phyloP scores from a whole-genome alignment of 2,113 vertebrate species.

The Cisticola juncidis region DNA sequence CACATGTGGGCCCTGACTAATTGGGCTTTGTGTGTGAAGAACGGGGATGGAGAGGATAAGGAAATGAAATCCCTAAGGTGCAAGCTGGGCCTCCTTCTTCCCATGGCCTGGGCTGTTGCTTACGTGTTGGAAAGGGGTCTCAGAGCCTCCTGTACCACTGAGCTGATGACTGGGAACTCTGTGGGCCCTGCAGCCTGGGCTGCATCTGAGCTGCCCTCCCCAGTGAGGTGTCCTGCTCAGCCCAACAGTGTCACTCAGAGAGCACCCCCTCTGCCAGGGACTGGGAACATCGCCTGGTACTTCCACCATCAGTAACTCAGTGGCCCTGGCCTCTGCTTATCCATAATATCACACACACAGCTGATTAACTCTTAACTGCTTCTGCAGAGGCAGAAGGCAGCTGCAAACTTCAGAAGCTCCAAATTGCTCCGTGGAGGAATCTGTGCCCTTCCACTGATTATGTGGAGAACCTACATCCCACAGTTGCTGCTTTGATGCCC shows the following conservation, averaged over 20 bases:
- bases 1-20: slow-evolving; percentile 55
- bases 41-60: slow-evolving; percentile 20
- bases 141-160: not conserved
- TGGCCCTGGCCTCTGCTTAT: not conserved
- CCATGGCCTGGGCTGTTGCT: slow-evolving; percentile 41
- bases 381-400: not conserved
- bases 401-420: not conserved
- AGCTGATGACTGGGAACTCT: not conserved
- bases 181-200: not conserved
- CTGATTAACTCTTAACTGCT: not conserved
- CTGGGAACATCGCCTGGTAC: accelerated
- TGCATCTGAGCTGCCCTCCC: not conserved
- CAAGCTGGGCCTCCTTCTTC: slow-evolving; percentile 55
- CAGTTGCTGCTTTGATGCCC: not conserved
- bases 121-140: slow-evolving; percentile 39
- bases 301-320: not conserved
- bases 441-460: not conserved
- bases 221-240: not conserved
- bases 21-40: slow-evolving; percentile 49
- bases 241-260: not conserved
- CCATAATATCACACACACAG: not conserved
- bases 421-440: not conserved
- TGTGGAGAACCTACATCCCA: not conserved
- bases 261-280: not conserved
- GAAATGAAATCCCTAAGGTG: slow-evolving; percentile 66